Percentiles rank a stretch among this genome's conserved stretches.
phyloP scores from a whole-genome alignment of 2,113 vertebrate species.

The Notechis scutatus region DNA sequence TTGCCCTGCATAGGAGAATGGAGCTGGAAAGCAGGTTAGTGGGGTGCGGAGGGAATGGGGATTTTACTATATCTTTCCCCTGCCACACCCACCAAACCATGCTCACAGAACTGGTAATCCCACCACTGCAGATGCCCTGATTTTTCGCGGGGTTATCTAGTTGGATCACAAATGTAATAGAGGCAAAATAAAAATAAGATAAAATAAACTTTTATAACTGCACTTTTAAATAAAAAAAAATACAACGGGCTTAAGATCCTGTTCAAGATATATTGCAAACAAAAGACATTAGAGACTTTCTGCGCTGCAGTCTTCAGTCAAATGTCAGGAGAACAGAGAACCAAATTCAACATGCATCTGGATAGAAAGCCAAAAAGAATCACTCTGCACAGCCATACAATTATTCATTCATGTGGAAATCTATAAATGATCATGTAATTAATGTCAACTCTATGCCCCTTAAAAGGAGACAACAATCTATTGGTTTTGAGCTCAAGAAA shows the following conservation, averaged over 20 bases:
- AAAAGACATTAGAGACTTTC: not conserved
- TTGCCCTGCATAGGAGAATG: too few relatives aligned
- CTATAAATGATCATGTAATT: not conserved
- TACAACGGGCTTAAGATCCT: not conserved
- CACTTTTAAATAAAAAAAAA: constrained; percentile 12
- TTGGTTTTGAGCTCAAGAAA: not conserved
- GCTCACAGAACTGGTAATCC: too few relatives aligned
- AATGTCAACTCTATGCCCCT: not conserved
- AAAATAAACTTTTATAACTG: constrained; percentile 42
- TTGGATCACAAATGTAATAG: constrained; percentile 16
- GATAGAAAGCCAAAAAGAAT: not conserved
- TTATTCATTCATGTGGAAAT: not conserved
- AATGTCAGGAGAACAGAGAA: not conserved
- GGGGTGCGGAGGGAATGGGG: too few relatives aligned
- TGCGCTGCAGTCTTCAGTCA: not conserved
- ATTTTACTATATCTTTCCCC: too few relatives aligned
- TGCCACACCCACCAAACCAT: too few relatives aligned
- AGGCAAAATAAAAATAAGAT: constrained; percentile 32
- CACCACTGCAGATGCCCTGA: not conserved
- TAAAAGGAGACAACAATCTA: not conserved
- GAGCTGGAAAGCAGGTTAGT: too few relatives aligned
- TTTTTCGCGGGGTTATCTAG: not conserved
- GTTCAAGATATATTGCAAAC: not conserved
- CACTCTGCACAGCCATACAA: not conserved
- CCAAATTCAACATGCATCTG: not conserved